Evolutionary conservation across 2,797 vertebrate species (phyloP).

Genomic region (Rachycentron canadum): DNA sequence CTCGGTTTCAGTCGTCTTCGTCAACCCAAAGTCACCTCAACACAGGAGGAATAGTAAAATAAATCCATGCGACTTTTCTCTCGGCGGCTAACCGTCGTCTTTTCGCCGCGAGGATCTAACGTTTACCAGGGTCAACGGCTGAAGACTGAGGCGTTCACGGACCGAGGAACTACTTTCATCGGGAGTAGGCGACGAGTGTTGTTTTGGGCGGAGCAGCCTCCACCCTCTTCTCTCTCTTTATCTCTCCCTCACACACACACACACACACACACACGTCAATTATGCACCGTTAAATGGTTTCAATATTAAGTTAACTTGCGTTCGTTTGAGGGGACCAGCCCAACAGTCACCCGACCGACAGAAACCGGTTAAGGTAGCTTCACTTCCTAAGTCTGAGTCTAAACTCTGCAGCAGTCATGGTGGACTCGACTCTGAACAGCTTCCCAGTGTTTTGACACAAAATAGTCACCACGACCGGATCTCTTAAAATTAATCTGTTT

Average conservation of each 20-base stretch:
- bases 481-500: too few relatives aligned
- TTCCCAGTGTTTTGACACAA: too few relatives aligned
- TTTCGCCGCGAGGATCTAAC: neutral
- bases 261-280: too few relatives aligned
- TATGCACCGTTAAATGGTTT: too few relatives aligned
- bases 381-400: too few relatives aligned
- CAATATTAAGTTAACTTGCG: neutral
- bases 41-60: neutral
- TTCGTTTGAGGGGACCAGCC: too few relatives aligned
- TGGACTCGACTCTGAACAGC: too few relatives aligned
- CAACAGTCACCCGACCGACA: too few relatives aligned
- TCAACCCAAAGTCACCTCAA: neutral
- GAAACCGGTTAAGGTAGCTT: too few relatives aligned
- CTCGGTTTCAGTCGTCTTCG: neutral
- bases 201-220: neutral
- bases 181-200: neutral
- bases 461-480: too few relatives aligned
- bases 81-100: neutral
- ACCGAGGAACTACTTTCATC: neutral
- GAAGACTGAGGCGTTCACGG: neutral
- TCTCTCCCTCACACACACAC: neutral
- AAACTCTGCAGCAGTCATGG: too few relatives aligned
- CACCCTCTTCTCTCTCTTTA: neutral
- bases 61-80: constrained; percentile 18
- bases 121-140: neutral